These are phyloP conservation scores for Drosophila eohydei DNA, from an alignment of 2,888 invertebrate species.

Conservation along the genomic window DNA sequence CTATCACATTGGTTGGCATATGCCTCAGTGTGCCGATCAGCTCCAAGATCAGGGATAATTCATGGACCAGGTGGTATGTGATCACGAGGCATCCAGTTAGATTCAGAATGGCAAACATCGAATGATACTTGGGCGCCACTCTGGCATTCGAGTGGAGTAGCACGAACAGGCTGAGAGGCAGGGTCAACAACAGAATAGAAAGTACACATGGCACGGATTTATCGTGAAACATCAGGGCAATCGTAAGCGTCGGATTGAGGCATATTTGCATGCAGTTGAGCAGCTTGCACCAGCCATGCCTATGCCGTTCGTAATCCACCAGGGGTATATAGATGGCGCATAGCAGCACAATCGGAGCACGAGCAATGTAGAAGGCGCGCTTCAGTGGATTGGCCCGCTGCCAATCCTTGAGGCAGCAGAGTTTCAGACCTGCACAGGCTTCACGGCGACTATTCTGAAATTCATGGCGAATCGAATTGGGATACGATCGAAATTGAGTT, in stretches of 20 bases:
- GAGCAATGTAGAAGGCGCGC: constrained; percentile 1
- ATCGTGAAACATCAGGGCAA: background rate
- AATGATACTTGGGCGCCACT: background rate
- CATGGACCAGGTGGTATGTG: background rate
- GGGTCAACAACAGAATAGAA: background rate
- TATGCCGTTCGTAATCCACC: background rate
- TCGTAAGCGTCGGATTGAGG: background rate
- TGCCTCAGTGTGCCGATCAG: background rate
- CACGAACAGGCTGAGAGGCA: background rate
- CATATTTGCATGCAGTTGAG: background rate
- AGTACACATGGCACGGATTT: background rate
- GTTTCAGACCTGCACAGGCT: too few species aligned
- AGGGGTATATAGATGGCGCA: background rate
- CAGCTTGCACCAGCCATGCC: constrained; percentile 5
- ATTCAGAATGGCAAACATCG: background rate
- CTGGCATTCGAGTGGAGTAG: background rate
- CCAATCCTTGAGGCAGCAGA: background rate
- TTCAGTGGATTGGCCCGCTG: background rate
- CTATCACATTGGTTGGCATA: background rate
- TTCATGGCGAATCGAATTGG: background rate
- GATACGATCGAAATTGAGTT: background rate
- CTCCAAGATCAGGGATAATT: background rate
- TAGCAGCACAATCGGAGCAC: background rate
- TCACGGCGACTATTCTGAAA: background rate
- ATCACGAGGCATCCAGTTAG: background rate